Percentiles rank a stretch among this genome's conserved stretches.
phyloP scores from a whole-genome alignment of 1,140 invertebrate species.

The Drosophila pseudoobscura region DNA sequence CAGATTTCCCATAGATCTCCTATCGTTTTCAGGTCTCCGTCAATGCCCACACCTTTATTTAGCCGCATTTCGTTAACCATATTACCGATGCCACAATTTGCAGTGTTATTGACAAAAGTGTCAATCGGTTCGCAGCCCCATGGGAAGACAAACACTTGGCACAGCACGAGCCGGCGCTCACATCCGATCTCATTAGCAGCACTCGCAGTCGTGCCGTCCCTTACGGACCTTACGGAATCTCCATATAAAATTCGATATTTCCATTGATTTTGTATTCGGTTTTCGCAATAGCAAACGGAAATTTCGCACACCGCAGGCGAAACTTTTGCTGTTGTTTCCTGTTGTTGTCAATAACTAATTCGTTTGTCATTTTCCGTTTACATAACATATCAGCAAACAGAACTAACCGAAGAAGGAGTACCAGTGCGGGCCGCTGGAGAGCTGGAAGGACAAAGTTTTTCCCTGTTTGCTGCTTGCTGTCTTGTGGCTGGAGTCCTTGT shows the following conservation, averaged over 20 bases:
- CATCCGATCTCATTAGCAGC: conserved; percentile 67
- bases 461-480: conserved; percentile 25
- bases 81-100: conserved; percentile 53
- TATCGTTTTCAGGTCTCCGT: neutral
- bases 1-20: neutral
- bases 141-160: conserved; percentile 18
- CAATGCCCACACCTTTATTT: neutral
- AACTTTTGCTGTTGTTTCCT: conserved; percentile 68
- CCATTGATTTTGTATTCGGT: conserved; percentile 30
- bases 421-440: conserved; percentile 37
- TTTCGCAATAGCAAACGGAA: conserved; percentile 63
- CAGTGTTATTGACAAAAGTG: conserved; percentile 57
- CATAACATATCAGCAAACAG: conserved; percentile 57
- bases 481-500: conserved; percentile 49
- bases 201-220: neutral
- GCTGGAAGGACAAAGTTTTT: conserved; percentile 77
- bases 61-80: conserved; percentile 2
- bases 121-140: conserved; percentile 45
- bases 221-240: conserved; percentile 16
- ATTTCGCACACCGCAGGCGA: conserved; percentile 67
- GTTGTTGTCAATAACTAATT: conserved; percentile 82
- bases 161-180: conserved; percentile 10
- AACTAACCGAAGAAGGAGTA: neutral
- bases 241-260: conserved; percentile 36
- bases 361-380: conserved; percentile 81